Evolutionary conservation across 2,888 invertebrate genomes (phyloP).

Genomic region (Lasioglossum malachurum): DNA sequence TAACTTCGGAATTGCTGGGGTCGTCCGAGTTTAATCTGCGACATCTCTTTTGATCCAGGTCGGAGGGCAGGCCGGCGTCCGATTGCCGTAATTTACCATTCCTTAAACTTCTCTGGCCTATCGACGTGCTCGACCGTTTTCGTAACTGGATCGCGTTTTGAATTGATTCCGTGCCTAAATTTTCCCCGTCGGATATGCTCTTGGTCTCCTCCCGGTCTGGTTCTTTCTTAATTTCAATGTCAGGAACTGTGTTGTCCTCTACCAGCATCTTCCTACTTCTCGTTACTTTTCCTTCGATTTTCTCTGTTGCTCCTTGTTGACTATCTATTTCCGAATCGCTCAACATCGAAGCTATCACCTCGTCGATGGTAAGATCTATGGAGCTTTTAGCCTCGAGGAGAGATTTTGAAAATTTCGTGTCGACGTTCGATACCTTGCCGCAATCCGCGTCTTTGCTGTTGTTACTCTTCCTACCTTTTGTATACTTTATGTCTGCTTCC

Average conservation of each 20-base stretch:
- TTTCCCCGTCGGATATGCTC: conserved; percentile 71
- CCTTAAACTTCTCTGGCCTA: conserved; percentile 87
- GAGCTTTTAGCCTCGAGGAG: conserved; percentile 74
- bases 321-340: conserved; percentile 76
- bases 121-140: conserved; percentile 69
- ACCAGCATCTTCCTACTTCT: conserved; percentile 78
- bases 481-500: conserved; percentile 60
- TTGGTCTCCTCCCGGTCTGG: conserved; percentile 71
- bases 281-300: conserved; percentile 74
- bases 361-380: conserved; percentile 82
- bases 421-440: conserved; percentile 44
- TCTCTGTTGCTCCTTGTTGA: conserved; percentile 69
- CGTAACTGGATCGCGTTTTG: conserved; percentile 71
- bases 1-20: conserved; percentile 64
- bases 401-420: conserved; percentile 62
- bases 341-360: conserved; percentile 82
- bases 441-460: conserved; percentile 58
- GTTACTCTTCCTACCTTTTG: conserved; percentile 65
- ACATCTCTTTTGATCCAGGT: conserved; percentile 75
- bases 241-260: conserved; percentile 67
- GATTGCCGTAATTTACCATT: conserved; percentile 89
- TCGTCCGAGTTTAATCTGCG: conserved; percentile 78
- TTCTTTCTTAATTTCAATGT: conserved; percentile 79
- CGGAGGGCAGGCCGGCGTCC: conserved; percentile 73
- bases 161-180: conserved; percentile 57